Evolutionary conservation across 2,888 invertebrate species (phyloP), one percentile per base, ranked within the genome.

Genomic region (Sphaeridia pumilis): DNA sequence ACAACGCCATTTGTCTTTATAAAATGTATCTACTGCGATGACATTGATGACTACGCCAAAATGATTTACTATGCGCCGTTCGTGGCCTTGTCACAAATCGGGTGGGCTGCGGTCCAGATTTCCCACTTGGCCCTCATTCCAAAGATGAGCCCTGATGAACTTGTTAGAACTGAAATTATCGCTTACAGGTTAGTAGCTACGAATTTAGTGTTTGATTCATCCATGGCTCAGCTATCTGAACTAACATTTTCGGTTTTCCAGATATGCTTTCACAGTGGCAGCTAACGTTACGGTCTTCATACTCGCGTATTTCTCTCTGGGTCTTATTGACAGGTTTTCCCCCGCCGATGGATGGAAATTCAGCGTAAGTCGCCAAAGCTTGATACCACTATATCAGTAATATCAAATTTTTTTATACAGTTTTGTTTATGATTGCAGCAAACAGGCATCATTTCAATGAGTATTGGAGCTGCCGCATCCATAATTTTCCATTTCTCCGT

Each of bases 31-130:
- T 77, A 77, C 47, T 85, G 85, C 68, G 67, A 71, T 52, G 75
- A 78, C 65, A 47, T 54, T 2, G 52, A 53, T 4, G 57, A 58
- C 26, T 79, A 78, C 77, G 81, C 83, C 25, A 79, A 83, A 71
- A 73, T 87, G 69, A 74, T 81, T 64, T 87, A 87, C 69, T 87
- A 81, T 70, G 76, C 80, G 25, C 76, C 82, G 46, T 86, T 87
- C 67, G 82, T 87, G 47, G 70, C 81, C 44, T 81, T 92, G 67
- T 88, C 87, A 69, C 92, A 92, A 76, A 86, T 92, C 72, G 92
- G 92, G n/a, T 92, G 92, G 92, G 90, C 92, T 3, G 74, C 86
- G 1, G 84, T 85, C 0, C 92, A 92, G 74, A 88, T 92, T 66
- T 87, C 88, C 22, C 93, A 93, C 70, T 75, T 93, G 56, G 84